Conservation (phyloP, 2,888 invertebrate species). For the Acrobasis repandana region DNA sequence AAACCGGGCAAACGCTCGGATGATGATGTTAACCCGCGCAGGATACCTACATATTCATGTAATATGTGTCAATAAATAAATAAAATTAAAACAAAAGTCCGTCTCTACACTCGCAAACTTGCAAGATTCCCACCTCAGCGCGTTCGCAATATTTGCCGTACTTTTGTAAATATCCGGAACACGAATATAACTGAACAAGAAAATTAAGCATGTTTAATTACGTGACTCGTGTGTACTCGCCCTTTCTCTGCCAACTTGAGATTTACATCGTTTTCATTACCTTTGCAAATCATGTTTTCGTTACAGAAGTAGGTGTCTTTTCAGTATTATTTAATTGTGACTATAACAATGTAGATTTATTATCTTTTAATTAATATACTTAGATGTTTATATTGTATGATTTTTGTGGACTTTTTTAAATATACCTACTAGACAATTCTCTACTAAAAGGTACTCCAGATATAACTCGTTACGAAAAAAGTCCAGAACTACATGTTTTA, state of each 20-base stretch:
- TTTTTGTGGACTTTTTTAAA: no score
- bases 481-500: no score
- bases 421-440: no score
- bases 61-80: background rate
- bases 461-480: no score
- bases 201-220: constrained; percentile 80
- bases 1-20: no score
- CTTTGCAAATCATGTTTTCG: background rate
- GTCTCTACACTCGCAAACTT: constrained; percentile 42
- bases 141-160: constrained; percentile 77
- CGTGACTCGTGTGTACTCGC: constrained; percentile 58
- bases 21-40: no score
- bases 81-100: constrained; percentile 24
- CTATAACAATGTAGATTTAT: no score
- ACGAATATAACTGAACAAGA: constrained; percentile 74
- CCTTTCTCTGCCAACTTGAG: constrained; percentile 38
- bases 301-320: no score
- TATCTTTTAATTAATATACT: no score
- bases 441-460: no score
- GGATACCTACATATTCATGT: background rate
- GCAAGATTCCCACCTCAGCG: constrained; percentile 70
- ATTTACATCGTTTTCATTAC: constrained; percentile 20
- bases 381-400: no score
- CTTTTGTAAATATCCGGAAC: constrained; percentile 75
- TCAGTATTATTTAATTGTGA: no score